Percentiles rank a stretch among this genome's conserved stretches.
Evolutionary conservation across 1,140 invertebrate species (phyloP).

Genomic region (Trachymyrmex septentrionalis): DNA sequence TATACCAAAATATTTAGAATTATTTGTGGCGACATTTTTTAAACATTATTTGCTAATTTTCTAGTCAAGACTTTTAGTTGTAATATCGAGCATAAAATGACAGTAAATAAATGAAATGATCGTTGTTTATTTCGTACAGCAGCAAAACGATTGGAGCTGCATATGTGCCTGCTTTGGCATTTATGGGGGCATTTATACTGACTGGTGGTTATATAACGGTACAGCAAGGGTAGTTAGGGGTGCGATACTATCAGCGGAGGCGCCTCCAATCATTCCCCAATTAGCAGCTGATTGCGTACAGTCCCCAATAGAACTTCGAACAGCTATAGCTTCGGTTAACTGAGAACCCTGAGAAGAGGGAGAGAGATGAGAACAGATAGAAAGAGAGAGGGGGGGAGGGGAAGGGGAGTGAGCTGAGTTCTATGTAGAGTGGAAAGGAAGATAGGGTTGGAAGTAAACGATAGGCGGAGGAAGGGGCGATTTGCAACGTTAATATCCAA

Average conservation of each 20-base stretch:
- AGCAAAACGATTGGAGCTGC: conserved; percentile 8
- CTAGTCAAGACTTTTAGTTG: conserved; percentile 39
- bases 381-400: neutral
- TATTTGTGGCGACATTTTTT: neutral
- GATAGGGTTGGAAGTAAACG: conserved; percentile 26
- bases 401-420: neutral
- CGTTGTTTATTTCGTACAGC: neutral
- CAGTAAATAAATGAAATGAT: conserved; percentile 12
- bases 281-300: conserved; percentile 84
- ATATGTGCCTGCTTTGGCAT: conserved; percentile 71
- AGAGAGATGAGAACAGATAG: conserved; percentile 19
- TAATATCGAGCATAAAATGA: neutral
- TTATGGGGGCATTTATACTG: conserved; percentile 76
- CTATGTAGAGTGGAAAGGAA: conserved; percentile 31
- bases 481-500: conserved; percentile 72
- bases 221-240: conserved; percentile 70
- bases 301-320: conserved; percentile 75
- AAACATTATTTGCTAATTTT: neutral
- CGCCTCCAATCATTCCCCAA: conserved; percentile 84
- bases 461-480: conserved; percentile 8
- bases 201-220: conserved; percentile 50
- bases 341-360: conserved; percentile 21
- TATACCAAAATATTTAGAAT: conserved; percentile 13
- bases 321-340: conserved; percentile 67
- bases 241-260: conserved; percentile 76